Evolutionary conservation across 1,140 invertebrate genomes (phyloP).

Genomic region (Bombus balteatus): DNA sequence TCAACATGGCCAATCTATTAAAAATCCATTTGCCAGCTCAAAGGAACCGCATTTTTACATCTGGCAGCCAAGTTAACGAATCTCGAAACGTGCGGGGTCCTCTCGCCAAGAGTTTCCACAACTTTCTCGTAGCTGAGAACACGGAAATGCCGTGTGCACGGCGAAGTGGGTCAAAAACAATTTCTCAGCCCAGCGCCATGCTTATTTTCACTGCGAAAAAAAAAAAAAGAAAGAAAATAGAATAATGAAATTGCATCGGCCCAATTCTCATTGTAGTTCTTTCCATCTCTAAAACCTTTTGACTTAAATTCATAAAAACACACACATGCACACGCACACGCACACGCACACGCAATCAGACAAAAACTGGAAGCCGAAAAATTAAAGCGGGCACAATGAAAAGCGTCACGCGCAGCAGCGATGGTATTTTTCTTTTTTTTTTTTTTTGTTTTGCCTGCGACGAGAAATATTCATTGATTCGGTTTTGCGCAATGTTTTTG

Average conservation of each 20-base stretch:
- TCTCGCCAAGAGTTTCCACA: not conserved
- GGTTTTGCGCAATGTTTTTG: no score
- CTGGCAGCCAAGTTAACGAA: not conserved
- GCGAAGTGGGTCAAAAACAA: slow-evolving; percentile 16
- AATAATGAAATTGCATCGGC: slow-evolving; percentile 22
- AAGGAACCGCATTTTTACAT: not conserved
- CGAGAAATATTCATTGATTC: no score
- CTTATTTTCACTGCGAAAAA: not conserved
- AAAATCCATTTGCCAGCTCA: not conserved
- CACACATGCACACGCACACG: no score
- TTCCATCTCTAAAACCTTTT: not conserved
- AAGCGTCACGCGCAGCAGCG: no score
- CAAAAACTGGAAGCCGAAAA: not conserved
- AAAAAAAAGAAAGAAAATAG: not conserved
- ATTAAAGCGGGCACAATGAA: not conserved
- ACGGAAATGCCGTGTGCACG: not conserved
- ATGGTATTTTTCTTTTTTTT: no score
- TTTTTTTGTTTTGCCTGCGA: no score
- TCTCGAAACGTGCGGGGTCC: not conserved
- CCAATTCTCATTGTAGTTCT: not conserved
- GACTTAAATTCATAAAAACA: not conserved
- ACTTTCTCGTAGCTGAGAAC: not conserved
- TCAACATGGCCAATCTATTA: not conserved
- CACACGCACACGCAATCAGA: no score
- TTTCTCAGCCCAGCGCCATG: not conserved